These are phyloP conservation scores for Drosophila greeni DNA, from an alignment of 2,888 invertebrate genomes.

Conservation along the genomic window DNA sequence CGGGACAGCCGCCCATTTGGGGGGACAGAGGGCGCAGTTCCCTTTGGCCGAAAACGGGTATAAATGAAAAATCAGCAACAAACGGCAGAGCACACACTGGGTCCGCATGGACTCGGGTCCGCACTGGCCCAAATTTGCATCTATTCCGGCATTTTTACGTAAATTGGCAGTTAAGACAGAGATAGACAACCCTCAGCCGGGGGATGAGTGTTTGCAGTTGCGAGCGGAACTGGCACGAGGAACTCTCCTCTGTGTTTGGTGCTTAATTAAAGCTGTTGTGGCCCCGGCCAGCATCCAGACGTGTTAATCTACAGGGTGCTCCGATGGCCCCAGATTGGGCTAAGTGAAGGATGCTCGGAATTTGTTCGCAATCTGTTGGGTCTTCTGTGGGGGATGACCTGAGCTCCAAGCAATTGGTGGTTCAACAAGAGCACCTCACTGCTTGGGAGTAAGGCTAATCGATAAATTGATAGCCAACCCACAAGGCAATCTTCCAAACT, in stretches of 20 bases:
- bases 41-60: constrained; percentile 45
- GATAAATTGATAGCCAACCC: neutral
- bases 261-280: constrained; percentile 58
- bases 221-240: neutral
- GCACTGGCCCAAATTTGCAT: constrained; percentile 45
- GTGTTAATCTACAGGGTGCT: constrained; percentile 52
- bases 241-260: constrained; percentile 22
- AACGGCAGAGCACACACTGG: constrained; percentile 13
- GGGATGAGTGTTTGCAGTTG: constrained; percentile 14
- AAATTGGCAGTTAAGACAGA: constrained; percentile 65
- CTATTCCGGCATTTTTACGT: constrained; percentile 59
- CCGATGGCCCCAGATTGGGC: constrained; percentile 8
- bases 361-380: constrained; percentile 17
- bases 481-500: neutral
- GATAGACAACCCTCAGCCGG: constrained; percentile 28
- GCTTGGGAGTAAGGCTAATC: neutral
- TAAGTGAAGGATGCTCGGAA: constrained; percentile 15
- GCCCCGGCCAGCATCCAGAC: constrained; percentile 23
- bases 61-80: constrained; percentile 64
- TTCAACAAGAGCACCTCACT: neutral
- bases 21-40: constrained; percentile 7
- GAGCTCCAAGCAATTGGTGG: constrained; percentile 2
- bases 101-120: constrained; percentile 2
- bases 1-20: neutral
- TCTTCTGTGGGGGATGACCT: constrained; percentile 4